Evolutionary conservation across 2,113 vertebrate species (phyloP), one percentile per base, ranked within the genome.

Genomic region (Tapirus terrestris): DNA sequence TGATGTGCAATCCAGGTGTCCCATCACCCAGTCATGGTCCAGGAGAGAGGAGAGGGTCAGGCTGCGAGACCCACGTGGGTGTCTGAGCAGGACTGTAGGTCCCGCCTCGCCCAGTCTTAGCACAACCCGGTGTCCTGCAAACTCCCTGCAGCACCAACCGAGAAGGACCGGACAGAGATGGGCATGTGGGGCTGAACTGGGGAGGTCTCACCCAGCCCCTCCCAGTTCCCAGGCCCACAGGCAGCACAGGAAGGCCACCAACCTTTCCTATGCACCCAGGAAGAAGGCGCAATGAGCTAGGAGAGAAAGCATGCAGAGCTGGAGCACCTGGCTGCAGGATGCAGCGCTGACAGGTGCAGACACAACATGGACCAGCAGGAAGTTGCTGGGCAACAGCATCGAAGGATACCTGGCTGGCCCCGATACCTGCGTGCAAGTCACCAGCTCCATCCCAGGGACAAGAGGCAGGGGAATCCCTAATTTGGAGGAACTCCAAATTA

Each of bases 31-130:
- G 3, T 82, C 87, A 39, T 5, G 1, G 10, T 29, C 82, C 58
- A 29, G 25, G 21, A 11, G 9, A 31, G 67, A 61, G 27, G 8
- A 76, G 18, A 18, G 33, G n/a, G 31, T 86, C 21, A 36, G 33
- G 39, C 39, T 39, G 0, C 2, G 1, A 2, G 17, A 13, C 21
- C 29, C 21, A 8, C 0, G 1, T 5, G n/a, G 36, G 60, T 14
- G 6, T 70, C 60, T 7, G 20, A 56, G n/a, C 43, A 87, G 23
- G 0, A 45, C 31, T 25, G 58, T 2, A 2, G 8, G 33, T 23
- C 29, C 48, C 27, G 0, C 13, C 21, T 23, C 7, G 16, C 58
- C 18, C 4, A 1, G 6, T 6, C 79, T 56, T 56, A 1, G 33
- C 27, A 27, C 2, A 0, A 36, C 27, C 56, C 63, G 20, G 33